Percentiles rank a stretch among this genome's conserved stretches.
phyloP scores from a whole-genome alignment of 1,140 invertebrate genomes.

The Pantala flavescens region DNA sequence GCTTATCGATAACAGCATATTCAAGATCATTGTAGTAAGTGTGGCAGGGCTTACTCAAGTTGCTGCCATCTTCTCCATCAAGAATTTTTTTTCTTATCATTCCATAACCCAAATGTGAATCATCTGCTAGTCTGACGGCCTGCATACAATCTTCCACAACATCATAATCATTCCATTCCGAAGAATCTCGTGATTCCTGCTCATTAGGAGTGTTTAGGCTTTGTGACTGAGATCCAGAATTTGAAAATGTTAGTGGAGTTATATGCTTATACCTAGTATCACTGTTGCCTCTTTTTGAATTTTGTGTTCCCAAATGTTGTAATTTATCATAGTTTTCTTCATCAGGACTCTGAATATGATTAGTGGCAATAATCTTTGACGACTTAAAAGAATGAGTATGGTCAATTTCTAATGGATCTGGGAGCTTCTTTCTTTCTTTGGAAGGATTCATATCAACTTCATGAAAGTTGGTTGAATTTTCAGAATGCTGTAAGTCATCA shows the following conservation, averaged over 20 bases:
- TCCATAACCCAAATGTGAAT: slow-evolving; percentile 66
- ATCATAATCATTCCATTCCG: slow-evolving; percentile 53
- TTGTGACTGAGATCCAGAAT: slow-evolving; percentile 19
- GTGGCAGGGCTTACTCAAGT: neutral
- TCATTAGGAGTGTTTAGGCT: slow-evolving; percentile 23
- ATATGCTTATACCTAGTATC: slow-evolving; percentile 59
- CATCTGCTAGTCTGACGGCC: slow-evolving; percentile 55
- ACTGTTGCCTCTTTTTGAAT: slow-evolving; percentile 51
- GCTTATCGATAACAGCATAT: neutral
- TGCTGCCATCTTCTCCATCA: neutral
- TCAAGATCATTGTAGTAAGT: neutral
- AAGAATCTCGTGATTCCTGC: slow-evolving; percentile 31
- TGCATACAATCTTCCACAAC: slow-evolving; percentile 49
- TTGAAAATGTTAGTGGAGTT: slow-evolving; percentile 21
- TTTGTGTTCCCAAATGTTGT: slow-evolving; percentile 60
- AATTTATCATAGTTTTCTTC: slow-evolving; percentile 53
- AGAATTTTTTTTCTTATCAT: slow-evolving; percentile 48
- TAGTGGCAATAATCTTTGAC: neutral
- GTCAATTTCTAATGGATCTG: neutral
- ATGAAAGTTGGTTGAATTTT: slow-evolving; percentile 23
- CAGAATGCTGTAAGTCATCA: slow-evolving; percentile 55
- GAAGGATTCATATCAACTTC: neutral
- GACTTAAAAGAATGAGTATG: neutral
- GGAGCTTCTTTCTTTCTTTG: neutral
- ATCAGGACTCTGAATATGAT: neutral